These are phyloP conservation scores for Hemistola chrysoprasaria DNA, from an alignment of 2,888 invertebrate species.

Conservation along the genomic window DNA sequence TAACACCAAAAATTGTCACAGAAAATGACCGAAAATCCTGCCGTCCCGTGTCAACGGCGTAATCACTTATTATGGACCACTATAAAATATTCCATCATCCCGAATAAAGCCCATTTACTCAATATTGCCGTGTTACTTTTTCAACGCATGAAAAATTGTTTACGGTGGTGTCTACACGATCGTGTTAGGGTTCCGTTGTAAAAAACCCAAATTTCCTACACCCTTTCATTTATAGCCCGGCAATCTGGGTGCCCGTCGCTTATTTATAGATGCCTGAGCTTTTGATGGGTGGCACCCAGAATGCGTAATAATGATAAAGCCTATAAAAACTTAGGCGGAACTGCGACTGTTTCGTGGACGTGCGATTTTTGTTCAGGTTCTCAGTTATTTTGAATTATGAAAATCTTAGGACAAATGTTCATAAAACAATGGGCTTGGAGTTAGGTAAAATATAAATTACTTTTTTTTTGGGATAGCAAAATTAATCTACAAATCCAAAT, in stretches of 20 bases:
- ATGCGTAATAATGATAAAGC: constrained; percentile 79
- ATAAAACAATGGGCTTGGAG: no score
- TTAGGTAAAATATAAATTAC: no score
- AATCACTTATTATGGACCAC: constrained; percentile 49
- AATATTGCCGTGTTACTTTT: constrained; percentile 57
- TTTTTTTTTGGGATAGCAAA: no score
- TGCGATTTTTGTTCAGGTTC: no score
- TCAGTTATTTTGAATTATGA: no score
- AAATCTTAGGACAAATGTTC: no score
- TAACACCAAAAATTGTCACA: constrained; percentile 23
- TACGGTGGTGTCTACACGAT: constrained; percentile 59
- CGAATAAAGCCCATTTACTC: constrained; percentile 55
- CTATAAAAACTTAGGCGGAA: constrained; percentile 57
- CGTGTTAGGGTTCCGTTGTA: constrained; percentile 64
- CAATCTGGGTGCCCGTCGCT: constrained; percentile 76
- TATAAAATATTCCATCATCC: constrained; percentile 62
- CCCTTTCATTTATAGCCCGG: constrained; percentile 80
- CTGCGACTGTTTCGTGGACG: constrained; percentile 32
- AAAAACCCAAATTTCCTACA: constrained; percentile 81
- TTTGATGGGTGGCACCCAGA: constrained; percentile 75
- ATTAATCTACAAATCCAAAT: no score
- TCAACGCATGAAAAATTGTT: constrained; percentile 76
- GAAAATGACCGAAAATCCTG: constrained; percentile 19
- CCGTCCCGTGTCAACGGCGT: constrained; percentile 36
- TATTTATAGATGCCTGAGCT: constrained; percentile 74